phyloP scores from a whole-genome alignment of 2,888 invertebrate species.

The Xestia xanthographa region DNA sequence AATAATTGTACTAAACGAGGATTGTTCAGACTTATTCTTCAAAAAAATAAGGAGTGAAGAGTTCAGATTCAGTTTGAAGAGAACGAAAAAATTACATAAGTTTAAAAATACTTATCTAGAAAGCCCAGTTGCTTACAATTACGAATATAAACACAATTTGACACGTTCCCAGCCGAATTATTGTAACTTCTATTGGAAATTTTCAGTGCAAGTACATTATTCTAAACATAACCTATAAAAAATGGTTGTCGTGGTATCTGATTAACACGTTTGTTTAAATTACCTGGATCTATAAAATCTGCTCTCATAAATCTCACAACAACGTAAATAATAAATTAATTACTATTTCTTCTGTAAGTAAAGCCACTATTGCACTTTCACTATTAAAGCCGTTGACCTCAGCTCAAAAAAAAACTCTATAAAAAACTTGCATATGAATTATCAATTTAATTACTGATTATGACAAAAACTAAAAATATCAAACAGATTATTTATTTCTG shows the following conservation, averaged over 20 bases:
- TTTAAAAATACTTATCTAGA: not conserved
- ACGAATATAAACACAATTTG: slow-evolving; percentile 4
- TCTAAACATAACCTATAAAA: slow-evolving; percentile 50
- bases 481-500: slow-evolving; percentile 17
- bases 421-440: not conserved
- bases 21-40: too few species aligned
- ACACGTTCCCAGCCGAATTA: not conserved
- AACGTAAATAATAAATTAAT: not conserved
- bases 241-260: not conserved
- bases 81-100: slow-evolving; percentile 22
- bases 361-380: slow-evolving; percentile 21
- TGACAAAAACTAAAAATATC: slow-evolving; percentile 8
- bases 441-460: not conserved
- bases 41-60: not conserved
- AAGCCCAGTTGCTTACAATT: not conserved
- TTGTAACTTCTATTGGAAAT: not conserved
- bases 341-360: not conserved
- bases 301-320: not conserved
- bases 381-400: slow-evolving; percentile 29
- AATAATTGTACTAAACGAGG: too few species aligned
- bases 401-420: not conserved
- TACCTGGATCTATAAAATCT: not conserved
- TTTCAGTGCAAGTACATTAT: not conserved
- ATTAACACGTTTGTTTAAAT: not conserved
- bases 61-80: not conserved